Conservation (phyloP, 2,888 invertebrate genomes). For the Sthenelais limicola region DNA sequence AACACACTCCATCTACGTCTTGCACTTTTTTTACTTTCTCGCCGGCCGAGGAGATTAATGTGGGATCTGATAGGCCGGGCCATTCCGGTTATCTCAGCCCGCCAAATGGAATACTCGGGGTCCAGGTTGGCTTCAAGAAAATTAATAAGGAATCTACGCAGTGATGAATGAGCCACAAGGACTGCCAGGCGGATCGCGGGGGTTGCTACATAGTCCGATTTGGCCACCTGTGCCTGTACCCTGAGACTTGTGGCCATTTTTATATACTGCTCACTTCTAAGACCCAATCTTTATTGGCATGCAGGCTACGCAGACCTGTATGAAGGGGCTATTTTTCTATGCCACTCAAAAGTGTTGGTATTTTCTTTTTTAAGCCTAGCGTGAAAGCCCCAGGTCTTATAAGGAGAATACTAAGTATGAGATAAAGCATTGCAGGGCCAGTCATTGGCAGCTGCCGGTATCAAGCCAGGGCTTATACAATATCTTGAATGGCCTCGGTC, state of each 20-base stretch:
- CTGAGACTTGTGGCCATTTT: conserved; percentile 24
- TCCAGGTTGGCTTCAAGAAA: conserved; percentile 24
- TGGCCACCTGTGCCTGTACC: conserved; percentile 28
- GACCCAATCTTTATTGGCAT: too few species aligned
- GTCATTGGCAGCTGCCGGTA: conserved; percentile 15
- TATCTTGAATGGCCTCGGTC: too few species aligned
- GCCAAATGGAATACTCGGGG: conserved; percentile 33
- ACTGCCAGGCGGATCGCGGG: neutral
- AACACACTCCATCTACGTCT: conserved; percentile 35
- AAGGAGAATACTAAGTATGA: too few species aligned
- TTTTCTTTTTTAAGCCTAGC: too few species aligned
- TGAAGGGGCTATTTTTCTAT: too few species aligned
- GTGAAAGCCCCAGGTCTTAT: too few species aligned
- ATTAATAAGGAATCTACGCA: conserved; percentile 38
- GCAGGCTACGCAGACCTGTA: too few species aligned
- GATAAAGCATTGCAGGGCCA: too few species aligned
- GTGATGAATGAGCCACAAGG: conserved; percentile 13
- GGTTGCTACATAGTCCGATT: conserved; percentile 21
- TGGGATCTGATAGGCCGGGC: conserved; percentile 36
- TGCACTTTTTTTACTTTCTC: conserved; percentile 16
- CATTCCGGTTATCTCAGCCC: conserved; percentile 31
- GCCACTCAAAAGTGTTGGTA: too few species aligned
- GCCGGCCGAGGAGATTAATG: conserved; percentile 29
- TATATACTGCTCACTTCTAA: conserved; percentile 20
- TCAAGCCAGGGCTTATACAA: conserved; percentile 27